Percentiles rank a stretch among this genome's conserved stretches.
Evolutionary conservation across 2,113 vertebrate genomes (phyloP).

Genomic region (Cyprinodon tularosa): DNA sequence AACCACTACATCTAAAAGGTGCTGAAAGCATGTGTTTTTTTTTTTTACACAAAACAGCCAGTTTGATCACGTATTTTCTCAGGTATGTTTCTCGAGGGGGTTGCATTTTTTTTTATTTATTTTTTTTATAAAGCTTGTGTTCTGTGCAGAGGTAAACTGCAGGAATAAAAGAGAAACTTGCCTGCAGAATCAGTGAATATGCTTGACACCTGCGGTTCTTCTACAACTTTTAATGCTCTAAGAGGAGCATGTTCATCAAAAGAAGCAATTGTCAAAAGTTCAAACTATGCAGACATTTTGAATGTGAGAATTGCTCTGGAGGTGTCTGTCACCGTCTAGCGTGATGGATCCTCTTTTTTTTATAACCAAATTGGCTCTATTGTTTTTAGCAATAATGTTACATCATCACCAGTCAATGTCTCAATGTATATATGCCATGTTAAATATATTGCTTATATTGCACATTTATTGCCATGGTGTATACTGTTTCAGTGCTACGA

Average conservation of each 20-base stretch:
- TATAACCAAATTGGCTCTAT: slow-evolving; percentile 67
- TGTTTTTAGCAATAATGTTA: slow-evolving; percentile 57
- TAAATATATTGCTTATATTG: slow-evolving; percentile 56
- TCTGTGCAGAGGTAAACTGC: slow-evolving; percentile 15
- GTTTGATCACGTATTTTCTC: slow-evolving; percentile 32
- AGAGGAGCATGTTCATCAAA: slow-evolving; percentile 28
- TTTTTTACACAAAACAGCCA: slow-evolving; percentile 13
- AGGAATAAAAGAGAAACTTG: slow-evolving; percentile 28
- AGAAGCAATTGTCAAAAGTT: slow-evolving; percentile 52
- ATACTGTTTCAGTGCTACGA: slow-evolving; percentile 49
- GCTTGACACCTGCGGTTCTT: slow-evolving; percentile 2
- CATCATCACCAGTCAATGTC: slow-evolving; percentile 26
- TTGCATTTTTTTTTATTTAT: background rate
- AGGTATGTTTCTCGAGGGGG: slow-evolving; percentile 18
- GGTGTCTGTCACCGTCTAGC: slow-evolving; percentile 32
- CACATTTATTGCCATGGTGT: slow-evolving; percentile 48
- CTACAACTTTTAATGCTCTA: slow-evolving; percentile 17
- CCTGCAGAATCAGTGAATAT: background rate
- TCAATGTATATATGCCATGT: slow-evolving; percentile 35
- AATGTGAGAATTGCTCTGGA: slow-evolving; percentile 70
- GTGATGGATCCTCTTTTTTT: slow-evolving; percentile 37
- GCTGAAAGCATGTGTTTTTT: slow-evolving; percentile 31
- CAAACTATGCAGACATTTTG: slow-evolving; percentile 80
- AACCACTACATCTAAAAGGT: slow-evolving; percentile 62
- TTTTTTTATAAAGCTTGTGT: background rate